Evolutionary conservation across 2,113 vertebrate genomes (phyloP).

Genomic region (Phycodurus eques): DNA sequence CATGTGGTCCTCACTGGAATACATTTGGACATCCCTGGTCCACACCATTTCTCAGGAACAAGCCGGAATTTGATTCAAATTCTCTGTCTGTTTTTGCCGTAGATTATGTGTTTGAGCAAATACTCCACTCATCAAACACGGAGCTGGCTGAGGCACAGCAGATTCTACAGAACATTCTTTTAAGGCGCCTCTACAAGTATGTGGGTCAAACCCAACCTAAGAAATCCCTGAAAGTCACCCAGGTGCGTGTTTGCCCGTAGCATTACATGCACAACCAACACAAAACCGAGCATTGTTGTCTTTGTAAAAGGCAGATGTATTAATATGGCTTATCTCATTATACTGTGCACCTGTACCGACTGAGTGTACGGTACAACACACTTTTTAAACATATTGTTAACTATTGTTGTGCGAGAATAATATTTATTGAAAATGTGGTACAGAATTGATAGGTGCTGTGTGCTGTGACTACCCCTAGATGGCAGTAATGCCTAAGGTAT

Average conservation of each 20-base stretch:
- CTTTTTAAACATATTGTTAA: neutral
- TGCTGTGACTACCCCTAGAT: too few species aligned
- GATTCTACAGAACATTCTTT: slow-evolving; percentile 82
- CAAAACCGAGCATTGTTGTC: neutral
- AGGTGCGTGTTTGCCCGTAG: slow-evolving; percentile 43
- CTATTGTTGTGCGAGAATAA: neutral
- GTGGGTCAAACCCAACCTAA: slow-evolving; percentile 79
- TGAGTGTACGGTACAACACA: neutral
- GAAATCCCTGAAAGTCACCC: slow-evolving; percentile 7
- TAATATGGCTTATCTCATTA: neutral
- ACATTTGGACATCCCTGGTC: neutral
- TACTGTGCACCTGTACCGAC: neutral
- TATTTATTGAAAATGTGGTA: neutral
- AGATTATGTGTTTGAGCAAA: slow-evolving; percentile 90
- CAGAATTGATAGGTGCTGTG: too few species aligned
- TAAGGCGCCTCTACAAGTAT: slow-evolving; percentile 84
- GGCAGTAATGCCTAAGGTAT: too few species aligned
- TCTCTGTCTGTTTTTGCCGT: slow-evolving; percentile 12
- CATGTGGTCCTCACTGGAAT: neutral
- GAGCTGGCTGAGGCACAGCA: slow-evolving; percentile 75
- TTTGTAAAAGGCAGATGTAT: neutral
- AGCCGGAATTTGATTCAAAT: neutral
- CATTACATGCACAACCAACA: neutral
- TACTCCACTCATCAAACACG: slow-evolving; percentile 80
- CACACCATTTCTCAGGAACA: neutral